A percentile compares a stretch with the other conserved stretches of the same genome.
Evolutionary conservation across 2,797 vertebrate genomes (phyloP).

Genomic region (Carapus acus): DNA sequence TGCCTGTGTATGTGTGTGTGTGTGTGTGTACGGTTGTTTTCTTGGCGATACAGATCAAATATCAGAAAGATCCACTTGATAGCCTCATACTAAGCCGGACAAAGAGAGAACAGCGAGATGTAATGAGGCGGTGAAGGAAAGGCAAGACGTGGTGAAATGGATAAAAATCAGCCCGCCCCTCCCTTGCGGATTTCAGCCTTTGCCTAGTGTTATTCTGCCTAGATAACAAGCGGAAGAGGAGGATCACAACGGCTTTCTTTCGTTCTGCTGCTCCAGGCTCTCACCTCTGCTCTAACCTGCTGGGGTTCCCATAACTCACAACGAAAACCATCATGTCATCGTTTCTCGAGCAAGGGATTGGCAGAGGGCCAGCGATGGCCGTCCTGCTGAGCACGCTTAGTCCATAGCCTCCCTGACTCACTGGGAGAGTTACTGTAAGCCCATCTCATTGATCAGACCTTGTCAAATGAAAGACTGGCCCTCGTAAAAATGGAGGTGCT

Average conservation of each 20-base stretch:
- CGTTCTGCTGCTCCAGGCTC: too few species aligned
- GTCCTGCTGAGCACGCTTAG: conserved; percentile 37
- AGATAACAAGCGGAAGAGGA: too few species aligned
- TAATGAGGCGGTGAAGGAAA: conserved; percentile 49
- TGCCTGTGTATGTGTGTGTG: conserved; percentile 37
- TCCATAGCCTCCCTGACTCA: conserved; percentile 19
- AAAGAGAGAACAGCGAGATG: conserved; percentile 51
- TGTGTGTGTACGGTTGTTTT: conserved; percentile 43
- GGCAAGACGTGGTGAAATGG: conserved; percentile 49
- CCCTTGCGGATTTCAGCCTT: conserved; percentile 50
- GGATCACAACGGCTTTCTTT: too few species aligned
- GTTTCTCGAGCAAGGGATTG: conserved; percentile 28
- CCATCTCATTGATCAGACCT: conserved; percentile 15
- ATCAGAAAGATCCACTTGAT: conserved; percentile 73
- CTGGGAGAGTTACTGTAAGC: conserved; percentile 3
- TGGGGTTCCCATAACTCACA: conserved; percentile 46
- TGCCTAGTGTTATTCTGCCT: conserved; percentile 25
- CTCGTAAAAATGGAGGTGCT: too few species aligned
- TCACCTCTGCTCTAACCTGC: conserved; percentile 24
- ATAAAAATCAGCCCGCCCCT: conserved; percentile 54
- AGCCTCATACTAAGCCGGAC: conserved; percentile 66
- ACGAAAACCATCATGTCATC: conserved; percentile 42
- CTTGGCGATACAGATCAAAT: conserved; percentile 64
- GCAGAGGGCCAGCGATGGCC: conserved; percentile 36
- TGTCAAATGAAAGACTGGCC: conserved; percentile 1